Evolutionary conservation across 2,797 vertebrate species (phyloP), one percentile per base, ranked within the genome.

Genomic region (Chaunax sp.): DNA sequence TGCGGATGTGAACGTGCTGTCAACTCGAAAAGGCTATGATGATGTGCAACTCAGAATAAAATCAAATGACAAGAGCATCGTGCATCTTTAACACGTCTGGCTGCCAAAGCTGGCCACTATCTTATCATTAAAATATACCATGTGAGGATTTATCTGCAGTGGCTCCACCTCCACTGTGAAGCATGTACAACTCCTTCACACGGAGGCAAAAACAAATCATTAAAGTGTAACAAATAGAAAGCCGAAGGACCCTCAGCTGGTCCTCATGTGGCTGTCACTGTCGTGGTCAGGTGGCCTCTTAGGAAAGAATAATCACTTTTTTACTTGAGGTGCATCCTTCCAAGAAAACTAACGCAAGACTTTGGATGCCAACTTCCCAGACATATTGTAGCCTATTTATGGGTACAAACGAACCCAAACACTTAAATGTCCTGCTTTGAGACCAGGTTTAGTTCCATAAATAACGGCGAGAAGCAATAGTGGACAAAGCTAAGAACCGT

Each of bases 171-270:
- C 28, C 20, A 23, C 58, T 28, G n/a, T 12, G 10, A 53, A 44
- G 46, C 50, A 19, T 6, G 51, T 0, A 19, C 22, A 69, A 64
- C 28, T 22, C 4, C 23, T 28, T 62, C 26, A 3, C 35, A 44
- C 2, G 9, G 9, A 33, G 35, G 9, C 49, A 20, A 51, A 8
- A 51, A 51, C 52, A 43, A 53, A 80, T 62, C n/a, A 13, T 70
- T 81, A 69, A 57, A 63, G 45, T 40, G 59, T 77, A 52, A 68
- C 64, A 54, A 71, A 46, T 1, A 33, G 2, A 69, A 30, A 44
- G 49, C 18, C 71, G 92, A 94, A 93, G 94, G 85, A 90, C 84
- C 82, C 81, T 96, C 95, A 96, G 95, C 95, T 95, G 95, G 86
- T 91, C 47, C 90, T 97, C 95, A 94, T 95, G 94, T 93, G 95